Evolutionary conservation across 2,113 vertebrate species (phyloP).

Genomic region (Mus pahari): DNA sequence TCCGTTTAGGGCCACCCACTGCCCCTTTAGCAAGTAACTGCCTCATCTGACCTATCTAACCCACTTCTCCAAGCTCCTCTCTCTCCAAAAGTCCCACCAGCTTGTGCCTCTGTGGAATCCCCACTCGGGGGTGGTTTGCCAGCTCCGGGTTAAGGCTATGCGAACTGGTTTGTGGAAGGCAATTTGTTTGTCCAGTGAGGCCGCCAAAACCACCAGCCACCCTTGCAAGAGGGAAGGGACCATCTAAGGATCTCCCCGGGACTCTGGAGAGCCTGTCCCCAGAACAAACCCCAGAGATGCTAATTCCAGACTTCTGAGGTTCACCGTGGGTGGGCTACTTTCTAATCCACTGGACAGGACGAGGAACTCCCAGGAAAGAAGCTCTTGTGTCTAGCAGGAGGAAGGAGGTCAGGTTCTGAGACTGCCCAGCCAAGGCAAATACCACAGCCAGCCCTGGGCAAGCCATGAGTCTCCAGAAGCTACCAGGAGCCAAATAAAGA

Average conservation of each 20-base stretch:
- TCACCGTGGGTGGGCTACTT: not conserved
- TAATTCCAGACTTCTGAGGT: not conserved
- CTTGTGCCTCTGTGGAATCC: conserved; percentile 54
- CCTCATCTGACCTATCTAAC: not conserved
- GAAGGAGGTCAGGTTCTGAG: conserved; percentile 59
- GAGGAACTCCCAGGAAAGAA: conserved; percentile 63
- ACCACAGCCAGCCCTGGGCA: conserved; percentile 78
- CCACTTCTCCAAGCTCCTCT: accelerated
- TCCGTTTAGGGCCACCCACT: accelerated
- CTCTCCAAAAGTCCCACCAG: not conserved
- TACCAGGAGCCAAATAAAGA: conserved; percentile 64
- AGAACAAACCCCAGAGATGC: not conserved
- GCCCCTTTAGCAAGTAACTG: accelerated
- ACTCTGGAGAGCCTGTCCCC: not conserved
- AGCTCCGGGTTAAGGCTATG: conserved; percentile 67
- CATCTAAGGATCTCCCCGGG: conserved; percentile 37
- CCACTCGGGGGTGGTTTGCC: conserved; percentile 57
- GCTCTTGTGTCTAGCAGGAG: not conserved
- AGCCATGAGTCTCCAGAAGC: conserved; percentile 70
- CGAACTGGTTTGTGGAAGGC: conserved; percentile 80
- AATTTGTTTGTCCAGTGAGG: conserved; percentile 84
- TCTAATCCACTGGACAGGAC: not conserved
- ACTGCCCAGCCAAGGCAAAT: conserved; percentile 59
- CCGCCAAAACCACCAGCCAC: conserved; percentile 83
- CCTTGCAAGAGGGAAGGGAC: not conserved